Evolutionary conservation across 2,113 vertebrate genomes (phyloP).

Genomic region (Ahaetulla prasina): DNA sequence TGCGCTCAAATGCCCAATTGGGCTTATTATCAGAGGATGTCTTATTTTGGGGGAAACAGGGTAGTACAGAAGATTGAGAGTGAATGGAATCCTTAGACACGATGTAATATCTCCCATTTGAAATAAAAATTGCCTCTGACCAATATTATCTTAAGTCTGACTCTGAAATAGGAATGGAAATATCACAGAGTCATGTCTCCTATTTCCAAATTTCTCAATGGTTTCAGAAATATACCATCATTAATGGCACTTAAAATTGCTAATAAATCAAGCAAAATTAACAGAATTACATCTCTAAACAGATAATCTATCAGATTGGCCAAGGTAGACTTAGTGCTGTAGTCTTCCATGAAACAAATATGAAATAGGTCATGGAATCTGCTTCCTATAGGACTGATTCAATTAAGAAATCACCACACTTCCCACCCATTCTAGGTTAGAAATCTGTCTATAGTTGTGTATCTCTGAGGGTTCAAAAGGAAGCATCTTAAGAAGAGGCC

Average conservation of each 20-base stretch:
- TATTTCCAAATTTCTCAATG: neutral
- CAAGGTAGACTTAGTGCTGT: neutral
- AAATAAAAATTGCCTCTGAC: neutral
- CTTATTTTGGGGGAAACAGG: too few species aligned
- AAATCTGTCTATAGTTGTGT: neutral
- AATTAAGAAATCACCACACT: neutral
- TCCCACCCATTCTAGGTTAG: neutral
- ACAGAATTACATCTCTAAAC: neutral
- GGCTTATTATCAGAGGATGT: too few species aligned
- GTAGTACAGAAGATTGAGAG: neutral
- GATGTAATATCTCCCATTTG: neutral
- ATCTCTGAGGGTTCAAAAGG: neutral
- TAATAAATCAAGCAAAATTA: neutral
- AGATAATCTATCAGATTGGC: neutral
- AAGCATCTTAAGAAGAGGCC: neutral
- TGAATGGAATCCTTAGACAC: neutral
- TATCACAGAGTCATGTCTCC: neutral
- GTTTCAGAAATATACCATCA: neutral
- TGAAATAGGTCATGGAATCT: neutral
- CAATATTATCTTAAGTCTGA: neutral
- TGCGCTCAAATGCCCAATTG: too few species aligned
- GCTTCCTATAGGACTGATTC: neutral
- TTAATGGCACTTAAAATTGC: neutral
- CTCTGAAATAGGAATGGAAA: neutral
- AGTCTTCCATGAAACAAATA: neutral